Evolutionary conservation across 2,888 invertebrate genomes (phyloP), one percentile per base, ranked within the genome.

Genomic region (Salpingus planirostris): DNA sequence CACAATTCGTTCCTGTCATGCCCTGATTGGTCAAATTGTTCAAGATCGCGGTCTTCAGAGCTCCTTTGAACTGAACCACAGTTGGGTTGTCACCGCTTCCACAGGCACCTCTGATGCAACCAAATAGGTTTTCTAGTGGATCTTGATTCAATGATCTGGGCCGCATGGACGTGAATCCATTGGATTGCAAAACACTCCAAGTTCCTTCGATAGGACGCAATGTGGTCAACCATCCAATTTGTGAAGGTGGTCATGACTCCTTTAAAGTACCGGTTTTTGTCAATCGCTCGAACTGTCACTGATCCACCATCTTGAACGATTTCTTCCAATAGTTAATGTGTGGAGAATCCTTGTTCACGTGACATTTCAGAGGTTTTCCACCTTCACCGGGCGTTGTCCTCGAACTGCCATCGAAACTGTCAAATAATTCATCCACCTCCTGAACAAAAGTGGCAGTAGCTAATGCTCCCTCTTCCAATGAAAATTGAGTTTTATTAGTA

Each of bases 81-180:
- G 42, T 40, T 6, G 40, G 42, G 29, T 47, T 45, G 14, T 45
- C 44, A n/a, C 21, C 24, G 22, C 31, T 26, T 7, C 46, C 46
- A 33, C 44, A 43, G 7, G 41, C 36, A n/a, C 21, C 27, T 26
- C 43, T 35, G 22, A 46, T 25, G 13, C 12, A 21, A 2, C 40
- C 41, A 24, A 43, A 44, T 13, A 46, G 27, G 26, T 46, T 44
- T 27, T 44, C 46, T 7, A 44, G 27, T 3, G 33, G 6, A 34
- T 46, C 44, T 26, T 46, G 44, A 32, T 46, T 46, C n/a, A 42
- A 15, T 7, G 34, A 30, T 6, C 46, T 33, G 10, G 34, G 30
- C 5, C 32, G 23, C 8, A 38, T 18, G 14, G 14, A 32, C 7
- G 14, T 11, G 5, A 40, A n/a, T 18, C 31, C n/a, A n/a, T n/a